Evolutionary conservation across 1,140 invertebrate genomes (phyloP).

Genomic region (Plectrocnemia conspersa): DNA sequence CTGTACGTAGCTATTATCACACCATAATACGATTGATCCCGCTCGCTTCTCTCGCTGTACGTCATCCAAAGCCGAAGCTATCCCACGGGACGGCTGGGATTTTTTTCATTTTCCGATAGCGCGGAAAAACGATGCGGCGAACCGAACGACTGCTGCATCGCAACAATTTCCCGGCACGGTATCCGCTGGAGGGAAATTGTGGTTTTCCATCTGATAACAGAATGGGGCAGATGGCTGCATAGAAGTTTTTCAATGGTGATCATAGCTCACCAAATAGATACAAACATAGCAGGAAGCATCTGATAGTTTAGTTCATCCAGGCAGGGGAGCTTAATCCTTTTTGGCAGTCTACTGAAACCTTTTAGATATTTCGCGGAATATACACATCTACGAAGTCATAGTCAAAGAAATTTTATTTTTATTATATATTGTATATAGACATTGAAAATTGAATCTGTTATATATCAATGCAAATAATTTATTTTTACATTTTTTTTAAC

Average conservation of each 20-base stretch:
- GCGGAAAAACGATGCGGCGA: conserved; percentile 24
- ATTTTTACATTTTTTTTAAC: no score
- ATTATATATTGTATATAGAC: no score
- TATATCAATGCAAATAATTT: no score
- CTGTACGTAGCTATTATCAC: no score
- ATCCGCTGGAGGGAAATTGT: conserved; percentile 7
- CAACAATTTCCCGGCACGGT: conserved; percentile 23
- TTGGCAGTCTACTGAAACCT: conserved; percentile 1
- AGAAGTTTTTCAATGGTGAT: conserved; percentile 23
- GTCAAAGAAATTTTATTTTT: no score
- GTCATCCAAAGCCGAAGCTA: conserved; percentile 11
- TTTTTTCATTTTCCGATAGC: conserved; percentile 20
- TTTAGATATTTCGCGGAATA: no score
- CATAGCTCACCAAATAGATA: conserved; percentile 13
- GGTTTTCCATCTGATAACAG: conserved; percentile 25
- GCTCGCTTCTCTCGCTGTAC: conserved; percentile 6
- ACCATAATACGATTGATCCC: no score
- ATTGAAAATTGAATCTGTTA: no score
- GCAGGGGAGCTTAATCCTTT: neutral
- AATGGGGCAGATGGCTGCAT: conserved; percentile 9
- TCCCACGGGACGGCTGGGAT: neutral
- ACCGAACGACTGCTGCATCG: conserved; percentile 6
- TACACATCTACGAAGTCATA: no score
- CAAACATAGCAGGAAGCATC: no score
- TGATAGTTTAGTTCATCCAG: neutral